These are phyloP conservation scores for Dascillus cervinus DNA, from an alignment of 2,888 invertebrate species.

Conservation along the genomic window DNA sequence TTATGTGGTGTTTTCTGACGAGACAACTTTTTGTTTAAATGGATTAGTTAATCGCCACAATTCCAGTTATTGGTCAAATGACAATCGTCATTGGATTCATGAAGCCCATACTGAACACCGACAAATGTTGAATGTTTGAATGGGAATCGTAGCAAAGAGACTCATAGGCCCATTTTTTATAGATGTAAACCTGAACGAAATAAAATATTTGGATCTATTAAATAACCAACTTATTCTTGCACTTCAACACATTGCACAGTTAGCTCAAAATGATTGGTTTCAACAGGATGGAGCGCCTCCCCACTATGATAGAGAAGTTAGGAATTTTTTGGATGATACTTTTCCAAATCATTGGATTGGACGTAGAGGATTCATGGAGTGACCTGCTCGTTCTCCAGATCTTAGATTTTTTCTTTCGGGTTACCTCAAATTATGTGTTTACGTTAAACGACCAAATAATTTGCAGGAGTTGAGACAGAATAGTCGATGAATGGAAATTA, in stretches of 20 bases:
- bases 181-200: not conserved
- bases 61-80: not conserved
- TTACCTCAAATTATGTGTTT: too few species aligned
- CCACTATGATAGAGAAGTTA: constrained; percentile 3
- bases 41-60: not conserved
- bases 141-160: not conserved
- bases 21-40: not conserved
- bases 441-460: too few species aligned
- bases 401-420: too few species aligned
- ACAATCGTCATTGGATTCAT: not conserved
- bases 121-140: not conserved
- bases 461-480: too few species aligned
- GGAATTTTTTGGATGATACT: constrained; percentile 3
- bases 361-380: constrained; percentile 1
- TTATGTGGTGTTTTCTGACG: constrained; percentile 41
- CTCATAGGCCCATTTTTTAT: not conserved
- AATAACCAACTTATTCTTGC: not conserved
- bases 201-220: not conserved
- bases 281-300: constrained; percentile 6
- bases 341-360: constrained; percentile 5
- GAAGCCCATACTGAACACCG: not conserved
- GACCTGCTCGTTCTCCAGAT: constrained; percentile 2
- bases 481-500: too few species aligned
- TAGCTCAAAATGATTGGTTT: constrained; percentile 2
- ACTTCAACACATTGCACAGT: not conserved